Base-by-base conservation (phyloP, 2,888 invertebrate species). In the Harpalus rufipes region DNA sequence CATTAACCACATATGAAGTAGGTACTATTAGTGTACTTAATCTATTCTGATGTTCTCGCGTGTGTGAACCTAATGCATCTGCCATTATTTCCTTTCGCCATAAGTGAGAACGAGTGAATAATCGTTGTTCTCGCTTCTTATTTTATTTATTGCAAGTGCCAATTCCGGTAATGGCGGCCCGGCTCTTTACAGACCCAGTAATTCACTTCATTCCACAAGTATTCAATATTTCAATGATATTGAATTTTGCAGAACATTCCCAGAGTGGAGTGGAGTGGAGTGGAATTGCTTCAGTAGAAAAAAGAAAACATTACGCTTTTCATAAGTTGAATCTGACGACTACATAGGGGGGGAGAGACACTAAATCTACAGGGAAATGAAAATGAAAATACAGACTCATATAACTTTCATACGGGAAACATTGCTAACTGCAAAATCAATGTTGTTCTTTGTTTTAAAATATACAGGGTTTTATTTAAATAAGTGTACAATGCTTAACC, bases 191-290 rank as follows among this genome's bases (percentile, higher is more conserved):
- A 63, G 25, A 63, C 39, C 44, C 68, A 65, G 39, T 81, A 81
- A 81, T 81, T 81, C 65, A 18, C 39, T 18, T 25, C 81, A 63
- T 81, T 61, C 59, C 61, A 59, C 41, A 80, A 61, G 80, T 39
- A 59, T 61, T 81, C 81, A 65, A 81, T 63, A 81, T 81, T 63
- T 81, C 63, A 81, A 41, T 44, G 63, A 81, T 81, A 81, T 81
- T 65, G 81, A 81, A 81, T 81, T 81, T 81, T 44, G 61, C 63
- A 80, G 18, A 51, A 58, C 32, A 80, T 39, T 61, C 32, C 65
- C 8, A 7, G 16, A 32, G 32, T 32, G 7, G 65, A 65, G 10
- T 16, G 21, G 16, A 32, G 32, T 32, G 7, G 65, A 65, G 10
- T 16, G 21, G 65, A 81, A 44, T 65, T 41, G 65, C 81, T 61